Conservation (phyloP, 2,888 invertebrate genomes). For the Clivina fossor region DNA sequence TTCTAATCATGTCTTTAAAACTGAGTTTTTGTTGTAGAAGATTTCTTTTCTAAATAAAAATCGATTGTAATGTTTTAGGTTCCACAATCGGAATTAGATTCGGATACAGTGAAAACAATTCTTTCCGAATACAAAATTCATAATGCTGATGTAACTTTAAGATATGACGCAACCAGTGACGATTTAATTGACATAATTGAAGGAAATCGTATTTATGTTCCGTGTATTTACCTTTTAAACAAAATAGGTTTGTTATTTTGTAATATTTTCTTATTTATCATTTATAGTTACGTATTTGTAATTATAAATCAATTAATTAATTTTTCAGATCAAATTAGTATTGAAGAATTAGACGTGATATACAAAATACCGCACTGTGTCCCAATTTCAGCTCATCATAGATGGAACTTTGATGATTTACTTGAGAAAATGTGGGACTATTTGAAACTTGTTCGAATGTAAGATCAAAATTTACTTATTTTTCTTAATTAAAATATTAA, state of each 20-base stretch:
- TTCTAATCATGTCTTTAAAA: too few species aligned
- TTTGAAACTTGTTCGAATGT: slow-evolving; percentile 89
- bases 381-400: slow-evolving; percentile 99
- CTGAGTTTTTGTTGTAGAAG: not conserved
- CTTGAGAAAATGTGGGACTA: slow-evolving; percentile 99
- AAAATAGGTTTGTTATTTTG: slow-evolving; percentile 92
- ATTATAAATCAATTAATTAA: slow-evolving; percentile 18
- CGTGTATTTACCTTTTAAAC: slow-evolving; percentile 97
- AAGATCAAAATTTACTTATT: slow-evolving; percentile 50
- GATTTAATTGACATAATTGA: slow-evolving; percentile 98
- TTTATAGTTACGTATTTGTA: slow-evolving; percentile 20
- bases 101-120: slow-evolving; percentile 93
- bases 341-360: slow-evolving; percentile 95
- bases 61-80: slow-evolving; percentile 56
- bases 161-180: slow-evolving; percentile 94
- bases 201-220: slow-evolving; percentile 97
- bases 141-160: slow-evolving; percentile 95
- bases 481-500: slow-evolving; percentile 3
- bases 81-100: slow-evolving; percentile 89
- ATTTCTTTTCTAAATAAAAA: too few species aligned
- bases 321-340: slow-evolving; percentile 83
- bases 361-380: slow-evolving; percentile 99
- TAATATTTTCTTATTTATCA: slow-evolving; percentile 8
- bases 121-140: slow-evolving; percentile 97
- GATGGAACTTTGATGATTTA: slow-evolving; percentile 99